Base-by-base conservation (phyloP, 2,888 invertebrate species). In the Athalia cordata region DNA sequence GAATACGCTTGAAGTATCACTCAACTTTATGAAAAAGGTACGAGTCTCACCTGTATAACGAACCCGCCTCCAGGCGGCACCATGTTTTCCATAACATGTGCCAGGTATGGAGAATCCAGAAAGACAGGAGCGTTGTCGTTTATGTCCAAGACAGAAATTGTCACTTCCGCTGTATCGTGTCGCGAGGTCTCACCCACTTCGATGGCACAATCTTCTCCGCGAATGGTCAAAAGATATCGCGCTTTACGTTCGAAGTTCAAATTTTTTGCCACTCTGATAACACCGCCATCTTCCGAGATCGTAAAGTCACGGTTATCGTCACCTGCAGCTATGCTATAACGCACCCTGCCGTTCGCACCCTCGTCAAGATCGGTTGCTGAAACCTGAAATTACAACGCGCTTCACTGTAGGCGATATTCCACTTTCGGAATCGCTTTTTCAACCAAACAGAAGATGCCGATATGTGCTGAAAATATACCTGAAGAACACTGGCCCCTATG, bases 71-170 rank as follows among this genome's bases (percentile, higher is more conserved):
- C 94, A 85, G 94, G 95, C 72, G 95, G 95, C 81, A 96, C 93
- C 85, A 96, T 94, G 90, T 97, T 97, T 91, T 99, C 98, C 95
- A 97, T 96, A 79, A 98, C 97, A 89, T 96, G 95, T 4, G 97
- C 97, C 87, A 97, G 92, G 91, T 98, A 98, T 0, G 98, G 98
- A n/a, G 98, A 97, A 91, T 98, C 96, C 83, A 97, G 91, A 91
- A 98, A 98, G 65, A 96, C 95, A 65, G 98, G 98, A 50, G 96
- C 95, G 88, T 97, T 97, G 91, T 98, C 98, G 91, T 98, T 98
- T 87, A 98, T 96, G 91, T 98, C 98, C 82, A 95, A 94, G 77
- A 98, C 95, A 78, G 94, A 93, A 86, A 98, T 96, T 80, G 95
- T 94, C 84, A 98, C 93, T 89, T 95, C 95, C 83, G 94, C 96